Base-by-base conservation (phyloP, 2,797 vertebrate genomes). In the Perodicticus potto region DNA sequence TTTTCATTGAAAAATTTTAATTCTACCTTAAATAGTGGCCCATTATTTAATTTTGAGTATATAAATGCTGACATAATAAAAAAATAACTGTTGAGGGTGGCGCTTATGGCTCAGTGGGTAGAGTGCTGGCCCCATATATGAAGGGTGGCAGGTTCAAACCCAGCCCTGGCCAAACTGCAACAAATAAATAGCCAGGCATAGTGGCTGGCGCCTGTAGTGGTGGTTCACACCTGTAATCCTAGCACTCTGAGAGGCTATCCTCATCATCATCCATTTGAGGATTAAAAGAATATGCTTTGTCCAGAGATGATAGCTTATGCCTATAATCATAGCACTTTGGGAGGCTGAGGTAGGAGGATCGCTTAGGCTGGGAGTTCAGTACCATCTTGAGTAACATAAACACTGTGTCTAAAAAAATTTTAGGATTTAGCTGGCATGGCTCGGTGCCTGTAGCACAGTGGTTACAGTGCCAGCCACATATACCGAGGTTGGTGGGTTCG, bases 271-370 rank as follows among this genome's bases (percentile, higher is more conserved):
- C 53, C 53, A 27, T 91, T 76, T 86, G 61, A 86, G 69, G n/a
- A 91, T 77, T 96, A 96, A 89, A 69, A 76, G 40, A 76, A 70
- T 34, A 94, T 37, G 14, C 57, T 89, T 43, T 93, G 29, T 13
- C 63, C 63, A 65, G 63, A 32, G 32, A 16, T 65, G 63, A 32
- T 65, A 65, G 63, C 29, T 65, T 29, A 32, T 67, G 6, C 63
- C 63, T 67, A 32, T 67, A n/a, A n/a, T 67, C 32, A 16, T 16
- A 67, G 7, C 32, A 67, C 63, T 67, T 67, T 67, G 29, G 63
- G 63, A 67, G 63, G 63, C 63, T 16, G 29, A 65, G 29, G 29
- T 29, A 32, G 29, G 32, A 65, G 29, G 29, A 32, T 65, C 16
- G 12, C 63, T 67, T 67, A 67, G 29, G 63, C 32, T 7, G 7